Percentiles rank a stretch among this genome's conserved stretches.
These are phyloP conservation scores for Aulostomus chinensis DNA, from an alignment of 2,797 vertebrate species.

Conservation along the genomic window DNA sequence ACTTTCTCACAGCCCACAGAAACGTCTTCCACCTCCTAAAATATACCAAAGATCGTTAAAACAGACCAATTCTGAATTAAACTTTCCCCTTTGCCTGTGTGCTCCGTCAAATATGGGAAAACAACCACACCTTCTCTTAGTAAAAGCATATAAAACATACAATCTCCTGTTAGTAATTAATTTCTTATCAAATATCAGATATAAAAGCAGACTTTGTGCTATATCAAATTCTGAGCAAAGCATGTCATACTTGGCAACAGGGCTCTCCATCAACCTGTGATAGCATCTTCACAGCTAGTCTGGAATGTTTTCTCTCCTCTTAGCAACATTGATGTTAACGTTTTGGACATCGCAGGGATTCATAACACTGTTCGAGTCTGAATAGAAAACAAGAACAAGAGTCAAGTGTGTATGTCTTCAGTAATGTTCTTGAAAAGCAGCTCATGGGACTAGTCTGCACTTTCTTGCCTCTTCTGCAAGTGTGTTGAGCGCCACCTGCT, in stretches of 20 bases:
- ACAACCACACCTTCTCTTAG: slow-evolving; percentile 2
- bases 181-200: neutral
- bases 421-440: slow-evolving; percentile 64
- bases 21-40: slow-evolving; percentile 55
- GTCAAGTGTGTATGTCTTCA: slow-evolving; percentile 65
- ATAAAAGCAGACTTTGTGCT: slow-evolving; percentile 12
- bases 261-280: slow-evolving; percentile 20
- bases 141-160: slow-evolving; percentile 17
- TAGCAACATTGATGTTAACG: slow-evolving; percentile 33
- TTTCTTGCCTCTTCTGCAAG: slow-evolving; percentile 43
- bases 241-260: slow-evolving; percentile 46
- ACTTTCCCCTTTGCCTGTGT: slow-evolving; percentile 4
- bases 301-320: slow-evolving; percentile 47
- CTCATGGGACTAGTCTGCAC: slow-evolving; percentile 56
- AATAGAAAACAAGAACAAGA: slow-evolving; percentile 65
- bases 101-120: slow-evolving; percentile 19
- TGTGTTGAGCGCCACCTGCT: slow-evolving; percentile 57
- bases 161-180: neutral
- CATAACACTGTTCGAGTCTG: slow-evolving; percentile 58
- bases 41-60: slow-evolving; percentile 39
- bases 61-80: slow-evolving; percentile 36
- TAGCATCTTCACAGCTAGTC: slow-evolving; percentile 46
- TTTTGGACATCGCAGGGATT: slow-evolving; percentile 54
- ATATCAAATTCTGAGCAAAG: slow-evolving; percentile 31
- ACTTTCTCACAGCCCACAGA: slow-evolving; percentile 35